Base-by-base conservation (phyloP, 2,113 vertebrate genomes). In the Aegotheles bennettii region DNA sequence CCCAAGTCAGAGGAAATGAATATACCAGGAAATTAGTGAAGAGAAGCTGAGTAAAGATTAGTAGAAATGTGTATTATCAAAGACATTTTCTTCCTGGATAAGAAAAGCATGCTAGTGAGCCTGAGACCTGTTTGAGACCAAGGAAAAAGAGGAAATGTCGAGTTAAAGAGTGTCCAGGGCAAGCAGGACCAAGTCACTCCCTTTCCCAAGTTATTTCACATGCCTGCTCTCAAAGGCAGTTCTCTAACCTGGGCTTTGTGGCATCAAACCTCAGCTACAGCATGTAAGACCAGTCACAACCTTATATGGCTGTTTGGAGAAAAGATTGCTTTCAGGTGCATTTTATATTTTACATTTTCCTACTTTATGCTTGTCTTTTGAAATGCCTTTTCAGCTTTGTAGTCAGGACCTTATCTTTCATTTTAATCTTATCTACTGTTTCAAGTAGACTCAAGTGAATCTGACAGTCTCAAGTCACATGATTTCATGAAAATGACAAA, bases 401-500 rank as follows among this genome's bases (percentile, higher is more conserved):
- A 79, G 63, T 80, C 61, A 61, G 42, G 28, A 77, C 13, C 20
- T 84, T 56, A 5, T 65, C 24, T 69, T 43, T 73, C 6, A 0
- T 83, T 93, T 83, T 87, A 91, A 82, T 65, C 33, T 93, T 48
- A 65, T 61, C 79, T 53, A 19, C n/a, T 64, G 38, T 60, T 60
- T 82, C 57, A 42, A 36, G 54, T 2, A 88, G 67, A 48, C 19
- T 61, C 36, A 53, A 87, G 42, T 57, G 45, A 94, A 63, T 53
- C 70, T 89, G 40, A 69, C 67, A 61, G 67, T 76, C 40, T 87
- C 63, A 69, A 76, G 82, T 45, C 36, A 68, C 26, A 7, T 17
- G 25, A 24, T 80, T 88, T 88, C 88, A 90, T 33, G 50, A 69
- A 92, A 93, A 94, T 59, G n/a, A 86, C 40, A 94, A 92, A 87